Conservation (phyloP, 1,140 invertebrate species). For the Drosophila mojavensis region DNA sequence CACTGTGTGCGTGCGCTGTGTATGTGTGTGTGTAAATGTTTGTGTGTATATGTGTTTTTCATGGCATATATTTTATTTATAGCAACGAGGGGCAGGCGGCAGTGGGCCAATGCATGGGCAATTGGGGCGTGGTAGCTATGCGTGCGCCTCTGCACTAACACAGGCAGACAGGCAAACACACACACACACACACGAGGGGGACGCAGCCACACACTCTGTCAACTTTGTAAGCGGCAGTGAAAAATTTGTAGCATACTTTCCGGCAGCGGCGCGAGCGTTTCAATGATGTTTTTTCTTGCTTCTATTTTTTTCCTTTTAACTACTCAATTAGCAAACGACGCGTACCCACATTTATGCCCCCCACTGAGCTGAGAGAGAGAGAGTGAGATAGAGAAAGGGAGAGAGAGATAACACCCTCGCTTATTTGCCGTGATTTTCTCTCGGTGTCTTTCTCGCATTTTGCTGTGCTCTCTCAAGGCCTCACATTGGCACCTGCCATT, state of each 20-base stretch:
- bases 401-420: constrained; percentile 43
- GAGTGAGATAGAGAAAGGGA: constrained; percentile 51
- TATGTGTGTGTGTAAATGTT: too few relatives aligned
- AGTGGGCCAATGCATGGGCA: neutral
- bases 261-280: constrained; percentile 24
- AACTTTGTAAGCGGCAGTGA: constrained; percentile 24
- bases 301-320: constrained; percentile 43
- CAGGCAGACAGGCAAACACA: neutral
- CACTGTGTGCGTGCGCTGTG: constrained; percentile 5
- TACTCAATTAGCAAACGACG: constrained; percentile 70
- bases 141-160: constrained; percentile 16
- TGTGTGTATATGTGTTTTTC: neutral
- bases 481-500: constrained; percentile 65
- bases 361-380: constrained; percentile 22
- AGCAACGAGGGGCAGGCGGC: constrained; percentile 66
- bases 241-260: constrained; percentile 71
- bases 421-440: constrained; percentile 4
- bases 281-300: constrained; percentile 5
- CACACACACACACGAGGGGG: neutral
- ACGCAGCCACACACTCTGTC: constrained; percentile 8
- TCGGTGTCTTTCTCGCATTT: neutral
- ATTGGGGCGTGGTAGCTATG: constrained; percentile 1
- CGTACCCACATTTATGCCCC: neutral
- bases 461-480: neutral
- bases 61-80: constrained; percentile 73